Evolutionary conservation across 35 echinoderm and acorn worm species (phyloP), one percentile per base, ranked within the genome.

Genomic region (Diadema setosum): DNA sequence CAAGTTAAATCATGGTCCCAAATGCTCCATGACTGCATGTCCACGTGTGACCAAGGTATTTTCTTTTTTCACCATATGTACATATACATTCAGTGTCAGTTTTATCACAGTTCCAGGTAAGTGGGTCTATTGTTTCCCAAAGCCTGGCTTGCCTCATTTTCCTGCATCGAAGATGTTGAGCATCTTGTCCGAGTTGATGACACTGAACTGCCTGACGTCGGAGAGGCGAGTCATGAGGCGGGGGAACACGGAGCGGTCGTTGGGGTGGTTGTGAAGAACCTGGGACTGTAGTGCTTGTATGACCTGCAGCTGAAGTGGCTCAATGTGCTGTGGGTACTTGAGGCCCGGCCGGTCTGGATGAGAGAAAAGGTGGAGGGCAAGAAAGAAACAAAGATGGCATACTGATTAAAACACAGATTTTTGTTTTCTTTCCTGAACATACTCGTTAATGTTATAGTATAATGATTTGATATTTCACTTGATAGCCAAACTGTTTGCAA

Each of bases 161-260:
- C 81, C 81, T 16, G 12, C 81, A 50, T 90, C 88, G 36, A 90
- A 65, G 39, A 90, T 81, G 75, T 90, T 90, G 42, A 99, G 75
- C 85, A 99, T 99, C 58, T 90, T 91, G 56, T 99, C 96, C 2
- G 96, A 99, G 86, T 99, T 99, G 65, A 94, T 57, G 81, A 94
- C 76, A 39, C 96, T 99, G 52, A 99, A 99, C 80, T 99, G 92
- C 17, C 96, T 84, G 44, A 94, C 80, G 80, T 99, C 96, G 0
- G 96, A 85, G 4, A 99, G 89, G 67, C 87, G 91, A 45, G 89
- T 98, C 88, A 98, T 85, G 18, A 98, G 85, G 25, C 88, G 88
- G 20, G 96, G 96, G 78, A 98, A 98, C 20, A 94, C 81, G 49
- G 89, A 89, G 4, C 89, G 92, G 85, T 94, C 92, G 5, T 91